Base-by-base conservation (phyloP, 2,797 vertebrate species). In the Chaunax sp. region DNA sequence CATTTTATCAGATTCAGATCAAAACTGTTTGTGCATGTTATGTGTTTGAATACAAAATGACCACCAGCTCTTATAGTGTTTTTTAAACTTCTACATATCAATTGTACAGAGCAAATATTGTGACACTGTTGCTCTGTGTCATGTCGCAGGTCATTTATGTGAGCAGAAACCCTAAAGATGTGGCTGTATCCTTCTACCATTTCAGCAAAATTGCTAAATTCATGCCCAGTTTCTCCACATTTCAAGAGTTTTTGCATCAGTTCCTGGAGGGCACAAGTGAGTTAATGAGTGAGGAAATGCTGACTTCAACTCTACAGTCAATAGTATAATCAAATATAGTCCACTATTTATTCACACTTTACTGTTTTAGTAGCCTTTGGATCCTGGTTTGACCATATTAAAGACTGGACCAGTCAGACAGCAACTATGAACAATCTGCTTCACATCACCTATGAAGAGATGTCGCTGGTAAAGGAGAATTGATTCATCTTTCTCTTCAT, bases 351-450 rank as follows among this genome's bases (percentile, higher is more conserved):
- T 58, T 6, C 11, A 15, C 35, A 10, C 22, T n/a, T n/a, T n/a
- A n/a, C n/a, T n/a, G 20, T 69, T 57, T 0, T 88, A 97, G 97
- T 96, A 75, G 64, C 87, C 61, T 96, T 85, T 0, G 96, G 96
- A 19, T 96, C 95, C 54, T 97, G 96, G 96, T 97, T 98, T 56
- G 92, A 96, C 33, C 96, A 97, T 0, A 14, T 96, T 56, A 95
- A 92, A 61, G 95, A 87, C 38, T 98, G 96, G 96, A 92, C 94
- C 53, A 75, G 72, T 61, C 90, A 93, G 71, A 61, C 35, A 37
- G 75, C 53, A 38, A 70, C 89, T 1, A 78, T 92, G 56, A 69
- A 91, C 45, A 87, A 92, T 78, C 84, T 96, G 73, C 75, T 95
- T 53, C 94, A 91, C 1, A 15, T 96, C 73, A 94, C 94, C 26